These are phyloP conservation scores for Luffia ferchaultella DNA, from an alignment of 2,888 invertebrate species.

Conservation along the genomic window DNA sequence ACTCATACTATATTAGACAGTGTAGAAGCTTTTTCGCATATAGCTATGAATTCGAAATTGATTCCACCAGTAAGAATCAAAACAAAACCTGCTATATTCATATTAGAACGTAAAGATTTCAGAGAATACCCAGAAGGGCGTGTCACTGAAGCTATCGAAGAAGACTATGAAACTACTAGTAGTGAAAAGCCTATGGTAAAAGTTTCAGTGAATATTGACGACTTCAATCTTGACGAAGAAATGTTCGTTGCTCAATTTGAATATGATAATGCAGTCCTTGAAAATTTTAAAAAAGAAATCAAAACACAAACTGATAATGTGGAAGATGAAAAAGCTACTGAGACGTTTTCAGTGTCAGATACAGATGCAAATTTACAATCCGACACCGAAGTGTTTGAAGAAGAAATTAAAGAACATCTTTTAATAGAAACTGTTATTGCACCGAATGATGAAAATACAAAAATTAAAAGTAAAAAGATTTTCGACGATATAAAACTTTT, in stretches of 20 bases:
- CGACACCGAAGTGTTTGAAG: too few relatives aligned
- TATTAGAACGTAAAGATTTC: slow-evolving; percentile 74
- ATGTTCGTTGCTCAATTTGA: slow-evolving; percentile 10
- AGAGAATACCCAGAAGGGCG: slow-evolving; percentile 48
- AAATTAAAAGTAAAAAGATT: slow-evolving; percentile 26
- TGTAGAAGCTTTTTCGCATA: slow-evolving; percentile 84
- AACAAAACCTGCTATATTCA: slow-evolving; percentile 83
- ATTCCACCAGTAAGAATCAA: slow-evolving; percentile 82
- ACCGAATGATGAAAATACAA: slow-evolving; percentile 11
- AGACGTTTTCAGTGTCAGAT: too few relatives aligned
- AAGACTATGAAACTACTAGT: background rate
- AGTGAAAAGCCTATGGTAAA: slow-evolving; percentile 1
- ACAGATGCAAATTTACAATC: background rate
- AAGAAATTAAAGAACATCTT: slow-evolving; percentile 13
- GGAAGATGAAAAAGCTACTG: slow-evolving; percentile 14
- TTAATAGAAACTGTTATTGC: slow-evolving; percentile 17
- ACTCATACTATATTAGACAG: slow-evolving; percentile 80
- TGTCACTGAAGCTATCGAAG: slow-evolving; percentile 17
- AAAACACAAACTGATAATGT: slow-evolving; percentile 9
- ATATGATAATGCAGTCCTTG: slow-evolving; percentile 16
- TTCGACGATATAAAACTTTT: slow-evolving; percentile 35
- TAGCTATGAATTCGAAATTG: slow-evolving; percentile 80
- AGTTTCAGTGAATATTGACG: slow-evolving; percentile 7
- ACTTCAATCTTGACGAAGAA: slow-evolving; percentile 4
- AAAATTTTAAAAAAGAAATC: slow-evolving; percentile 13